phyloP scores from a whole-genome alignment of 2,888 invertebrate species.

The Apamea anceps region DNA sequence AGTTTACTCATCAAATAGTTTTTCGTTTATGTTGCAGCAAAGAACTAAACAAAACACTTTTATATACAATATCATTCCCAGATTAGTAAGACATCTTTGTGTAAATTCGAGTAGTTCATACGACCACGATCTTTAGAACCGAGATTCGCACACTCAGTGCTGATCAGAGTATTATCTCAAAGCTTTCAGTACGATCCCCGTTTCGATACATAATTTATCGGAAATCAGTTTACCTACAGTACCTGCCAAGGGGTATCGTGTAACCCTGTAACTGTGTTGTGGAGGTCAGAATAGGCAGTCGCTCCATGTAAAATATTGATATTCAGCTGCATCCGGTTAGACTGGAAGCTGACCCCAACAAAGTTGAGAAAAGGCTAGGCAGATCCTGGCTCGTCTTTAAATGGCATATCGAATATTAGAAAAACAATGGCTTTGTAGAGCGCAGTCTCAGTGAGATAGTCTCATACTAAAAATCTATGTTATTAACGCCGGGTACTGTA shows the following conservation, averaged over 20 bases:
- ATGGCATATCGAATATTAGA: not conserved
- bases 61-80: not conserved
- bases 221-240: not conserved
- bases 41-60: not conserved
- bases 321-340: no score
- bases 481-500: not conserved
- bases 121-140: not conserved
- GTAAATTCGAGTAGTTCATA: not conserved
- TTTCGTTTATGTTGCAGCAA: not conserved
- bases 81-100: not conserved
- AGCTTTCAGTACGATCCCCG: not conserved
- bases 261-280: no score
- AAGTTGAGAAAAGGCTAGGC: no score
- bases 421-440: not conserved
- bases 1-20: constrained; percentile 4
- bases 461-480: not conserved
- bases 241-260: no score
- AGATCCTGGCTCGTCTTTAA: not conserved
- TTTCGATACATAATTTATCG: not conserved
- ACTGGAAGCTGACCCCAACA: no score
- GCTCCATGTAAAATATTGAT: no score
- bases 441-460: not conserved
- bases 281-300: no score
- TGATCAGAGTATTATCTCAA: not conserved
- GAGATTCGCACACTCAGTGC: not conserved